Evolutionary conservation across 2,797 vertebrate genomes (phyloP).

Genomic region (Onychomys arenicola): DNA sequence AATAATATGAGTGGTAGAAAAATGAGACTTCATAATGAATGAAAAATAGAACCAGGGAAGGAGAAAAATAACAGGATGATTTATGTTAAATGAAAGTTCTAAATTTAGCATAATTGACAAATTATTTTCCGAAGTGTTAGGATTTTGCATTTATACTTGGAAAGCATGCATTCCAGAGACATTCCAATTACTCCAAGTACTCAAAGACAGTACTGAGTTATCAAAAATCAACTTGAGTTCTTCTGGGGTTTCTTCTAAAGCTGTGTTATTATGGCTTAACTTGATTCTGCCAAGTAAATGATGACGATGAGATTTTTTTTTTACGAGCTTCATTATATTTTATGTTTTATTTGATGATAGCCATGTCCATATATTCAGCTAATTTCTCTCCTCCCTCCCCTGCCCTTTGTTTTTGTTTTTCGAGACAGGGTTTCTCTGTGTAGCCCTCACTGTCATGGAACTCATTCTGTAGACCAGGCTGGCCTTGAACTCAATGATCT

Average conservation of each 20-base stretch:
- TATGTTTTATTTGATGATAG: not conserved
- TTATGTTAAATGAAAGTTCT: not conserved
- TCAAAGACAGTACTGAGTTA: not conserved
- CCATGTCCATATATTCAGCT: not conserved
- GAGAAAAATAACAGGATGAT: not conserved
- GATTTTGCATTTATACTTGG: not conserved
- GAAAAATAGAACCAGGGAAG: not conserved
- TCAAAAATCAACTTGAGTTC: not conserved
- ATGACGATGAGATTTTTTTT: not conserved
- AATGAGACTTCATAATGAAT: not conserved
- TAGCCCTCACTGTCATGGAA: no score
- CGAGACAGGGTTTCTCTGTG: no score
- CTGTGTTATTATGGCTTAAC: not conserved
- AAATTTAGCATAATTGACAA: not conserved
- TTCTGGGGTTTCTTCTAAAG: not conserved
- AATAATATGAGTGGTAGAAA: not conserved
- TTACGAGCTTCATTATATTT: not conserved
- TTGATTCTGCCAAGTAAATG: not conserved
- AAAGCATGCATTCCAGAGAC: not conserved
- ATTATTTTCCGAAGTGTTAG: not conserved
- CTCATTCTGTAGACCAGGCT: no score
- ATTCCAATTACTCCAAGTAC: not conserved
- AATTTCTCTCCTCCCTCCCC: no score
- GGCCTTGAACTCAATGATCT: no score
- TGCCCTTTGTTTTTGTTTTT: no score